Base-by-base conservation (phyloP, 1,140 invertebrate species). In the Limonius californicus region DNA sequence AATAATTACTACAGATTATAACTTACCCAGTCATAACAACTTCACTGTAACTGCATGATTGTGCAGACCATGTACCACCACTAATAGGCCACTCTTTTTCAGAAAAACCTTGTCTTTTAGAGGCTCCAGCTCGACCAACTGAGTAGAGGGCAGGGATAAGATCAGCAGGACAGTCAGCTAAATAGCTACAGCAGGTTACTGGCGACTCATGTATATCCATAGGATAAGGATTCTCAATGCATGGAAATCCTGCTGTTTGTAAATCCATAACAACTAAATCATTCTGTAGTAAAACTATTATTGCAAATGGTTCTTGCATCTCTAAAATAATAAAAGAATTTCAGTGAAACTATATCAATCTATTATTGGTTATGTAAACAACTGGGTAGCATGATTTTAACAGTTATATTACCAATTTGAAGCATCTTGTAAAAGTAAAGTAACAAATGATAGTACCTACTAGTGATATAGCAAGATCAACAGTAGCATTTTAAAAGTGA, bases 181-280 rank as follows among this genome's bases (percentile, higher is more conserved):
- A 88, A 82, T 99, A 99, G 58, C 89, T 87, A 79, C 95, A 96
- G 80, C 90, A 95, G 50, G 96, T 98, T 59, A 99, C 95, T 27
- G 95, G 91, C 57, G 94, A 96, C 80, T 98, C 96, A 80, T 99
- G 97, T 66, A 99, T 86, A 80, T 99, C 96, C 95, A 99, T 98
- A 42, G 97, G 92, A 83, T 99, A 98, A 45, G 97, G 98, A 83
- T 98, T 98, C 80, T 99, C 95, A 82, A 98, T 97, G 79, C 95
- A 97, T 12, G 97, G 96, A 82, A 98, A 99, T 73, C 96, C 96
- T 50, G 88, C 86, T 42, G 92, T 91, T 74, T 90, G 86, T 69
- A 99, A 84, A 82, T 99, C 97, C 76, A 99, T 95, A 66, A 99
- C 90, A 72, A 99, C 95, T 73, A 99, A 84, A 81, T 99, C 97